phyloP scores from a whole-genome alignment of 2,888 invertebrate species.

The Anorthoa munda region DNA sequence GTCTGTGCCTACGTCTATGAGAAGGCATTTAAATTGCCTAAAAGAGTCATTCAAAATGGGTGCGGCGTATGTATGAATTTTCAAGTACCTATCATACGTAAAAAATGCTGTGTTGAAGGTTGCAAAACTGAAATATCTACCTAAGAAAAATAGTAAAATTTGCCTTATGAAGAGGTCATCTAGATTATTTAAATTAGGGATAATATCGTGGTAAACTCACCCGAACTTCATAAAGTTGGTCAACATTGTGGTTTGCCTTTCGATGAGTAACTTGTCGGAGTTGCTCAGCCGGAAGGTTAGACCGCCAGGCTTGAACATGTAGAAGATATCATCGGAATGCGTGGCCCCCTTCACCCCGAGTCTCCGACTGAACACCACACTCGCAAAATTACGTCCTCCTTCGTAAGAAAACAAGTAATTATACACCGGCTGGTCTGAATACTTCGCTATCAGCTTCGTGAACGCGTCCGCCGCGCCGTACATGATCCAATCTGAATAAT shows the following conservation, averaged over 20 bases:
- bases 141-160: neutral
- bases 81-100: neutral
- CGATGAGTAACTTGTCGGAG: constrained; percentile 77
- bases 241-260: constrained; percentile 81
- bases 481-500: constrained; percentile 84
- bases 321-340: constrained; percentile 86
- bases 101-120: neutral
- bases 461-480: constrained; percentile 79
- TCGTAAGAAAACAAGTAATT: constrained; percentile 84
- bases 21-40: neutral
- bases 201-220: constrained; percentile 54
- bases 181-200: neutral
- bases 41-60: neutral
- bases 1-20: neutral
- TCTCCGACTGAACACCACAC: constrained; percentile 71
- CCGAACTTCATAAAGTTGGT: constrained; percentile 84
- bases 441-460: constrained; percentile 74
- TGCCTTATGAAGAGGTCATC: neutral
- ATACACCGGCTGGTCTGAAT: constrained; percentile 79
- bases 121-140: neutral
- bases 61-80: neutral
- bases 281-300: constrained; percentile 71
- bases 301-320: constrained; percentile 84
- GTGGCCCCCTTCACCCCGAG: constrained; percentile 74
- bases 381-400: constrained; percentile 82